A percentile compares a stretch with the other conserved stretches of the same genome.
Conservation (phyloP, 1,140 invertebrate species). For the Pteromalus puparum region DNA sequence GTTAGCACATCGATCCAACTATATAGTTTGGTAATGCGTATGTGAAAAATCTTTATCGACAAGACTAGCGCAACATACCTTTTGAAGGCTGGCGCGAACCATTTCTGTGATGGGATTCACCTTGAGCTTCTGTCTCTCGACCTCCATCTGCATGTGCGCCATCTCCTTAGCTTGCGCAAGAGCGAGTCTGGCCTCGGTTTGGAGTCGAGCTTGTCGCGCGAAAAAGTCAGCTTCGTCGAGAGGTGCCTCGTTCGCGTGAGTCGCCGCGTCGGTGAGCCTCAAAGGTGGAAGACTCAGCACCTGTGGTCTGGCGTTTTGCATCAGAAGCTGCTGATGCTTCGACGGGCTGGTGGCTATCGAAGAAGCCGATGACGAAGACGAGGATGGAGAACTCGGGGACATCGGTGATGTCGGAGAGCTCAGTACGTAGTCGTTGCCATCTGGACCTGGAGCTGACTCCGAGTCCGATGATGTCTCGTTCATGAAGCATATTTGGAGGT, state of each 20-base stretch:
- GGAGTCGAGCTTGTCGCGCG: slow-evolving; percentile 86
- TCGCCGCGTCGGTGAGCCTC: slow-evolving; percentile 62
- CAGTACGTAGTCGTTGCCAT: slow-evolving; percentile 69
- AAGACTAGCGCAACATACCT: too few relatives aligned
- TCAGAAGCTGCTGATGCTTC: not conserved
- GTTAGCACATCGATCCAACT: too few relatives aligned
- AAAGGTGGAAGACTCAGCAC: slow-evolving; percentile 67
- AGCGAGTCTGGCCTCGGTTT: slow-evolving; percentile 92
- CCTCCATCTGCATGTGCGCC: slow-evolving; percentile 95
- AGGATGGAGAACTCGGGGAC: slow-evolving; percentile 84
- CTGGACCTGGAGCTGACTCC: slow-evolving; percentile 83
- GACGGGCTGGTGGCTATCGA: slow-evolving; percentile 27
- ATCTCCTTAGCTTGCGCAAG: slow-evolving; percentile 93
- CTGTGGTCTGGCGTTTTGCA: slow-evolving; percentile 64
- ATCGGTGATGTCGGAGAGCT: slow-evolving; percentile 52
- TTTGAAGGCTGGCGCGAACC: slow-evolving; percentile 85
- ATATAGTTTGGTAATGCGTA: too few relatives aligned
- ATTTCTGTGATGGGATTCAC: slow-evolving; percentile 91
- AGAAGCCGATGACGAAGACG: slow-evolving; percentile 5
- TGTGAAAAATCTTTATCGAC: too few relatives aligned
- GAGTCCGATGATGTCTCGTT: slow-evolving; percentile 92
- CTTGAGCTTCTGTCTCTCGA: slow-evolving; percentile 87
- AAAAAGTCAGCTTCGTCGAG: slow-evolving; percentile 85
- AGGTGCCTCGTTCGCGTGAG: not conserved
- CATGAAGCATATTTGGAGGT: slow-evolving; percentile 96